phyloP scores from a whole-genome alignment of 2,797 vertebrate genomes.

The Mycteria americana region DNA sequence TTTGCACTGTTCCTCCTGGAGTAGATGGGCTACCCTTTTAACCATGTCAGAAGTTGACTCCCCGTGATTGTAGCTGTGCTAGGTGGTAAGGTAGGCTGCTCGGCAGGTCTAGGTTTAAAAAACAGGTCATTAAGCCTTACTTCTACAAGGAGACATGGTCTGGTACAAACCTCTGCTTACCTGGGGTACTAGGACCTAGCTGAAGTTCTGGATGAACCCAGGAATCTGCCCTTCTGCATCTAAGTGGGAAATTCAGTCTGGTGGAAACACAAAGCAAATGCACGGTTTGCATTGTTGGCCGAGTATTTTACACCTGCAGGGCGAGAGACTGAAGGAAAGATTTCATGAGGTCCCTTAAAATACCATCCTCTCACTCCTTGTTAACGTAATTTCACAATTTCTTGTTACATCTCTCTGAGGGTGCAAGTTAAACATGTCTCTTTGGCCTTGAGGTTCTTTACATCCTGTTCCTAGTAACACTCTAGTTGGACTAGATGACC shows the following conservation, averaged over 20 bases:
- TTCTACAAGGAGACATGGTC: not conserved
- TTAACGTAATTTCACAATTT: not conserved
- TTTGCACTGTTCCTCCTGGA: not conserved
- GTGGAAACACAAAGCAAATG: not conserved
- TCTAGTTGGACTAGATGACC: not conserved
- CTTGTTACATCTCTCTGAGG: not conserved
- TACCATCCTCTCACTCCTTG: not conserved
- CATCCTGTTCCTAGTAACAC: not conserved
- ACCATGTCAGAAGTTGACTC: not conserved
- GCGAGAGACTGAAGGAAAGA: not conserved
- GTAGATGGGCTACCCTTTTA: fast-evolving
- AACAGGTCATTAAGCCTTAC: not conserved
- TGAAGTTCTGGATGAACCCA: not conserved
- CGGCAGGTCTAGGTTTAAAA: not conserved
- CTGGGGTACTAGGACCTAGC: not conserved
- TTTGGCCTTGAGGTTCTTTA: not conserved
- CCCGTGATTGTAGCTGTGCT: not conserved
- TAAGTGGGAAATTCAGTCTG: not conserved
- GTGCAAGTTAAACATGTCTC: not conserved
- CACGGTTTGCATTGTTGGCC: not conserved
- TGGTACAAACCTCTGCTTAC: not conserved
- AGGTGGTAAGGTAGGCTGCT: not conserved
- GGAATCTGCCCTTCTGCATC: not conserved
- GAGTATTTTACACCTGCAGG: not conserved
- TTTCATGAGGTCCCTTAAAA: not conserved